Base-by-base conservation (phyloP, 2,888 invertebrate species). In the Tenthredo mesomela region DNA sequence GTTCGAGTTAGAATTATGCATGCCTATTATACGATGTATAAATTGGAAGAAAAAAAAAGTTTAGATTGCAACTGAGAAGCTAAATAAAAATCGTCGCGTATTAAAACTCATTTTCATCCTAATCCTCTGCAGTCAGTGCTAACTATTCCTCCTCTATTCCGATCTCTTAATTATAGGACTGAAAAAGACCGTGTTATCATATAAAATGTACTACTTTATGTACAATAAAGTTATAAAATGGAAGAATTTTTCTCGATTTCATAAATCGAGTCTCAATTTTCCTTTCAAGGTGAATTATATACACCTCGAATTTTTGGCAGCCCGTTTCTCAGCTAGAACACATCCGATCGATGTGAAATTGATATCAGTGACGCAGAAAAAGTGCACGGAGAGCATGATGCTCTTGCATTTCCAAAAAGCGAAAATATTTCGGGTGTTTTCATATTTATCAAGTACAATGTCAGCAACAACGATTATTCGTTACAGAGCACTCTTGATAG, bases 1-100 rank as follows among this genome's bases (percentile, higher is more conserved):
- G 95, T 89, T 95, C 95, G 40, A 94, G 94, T 88, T 95, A 92
- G 54, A 43, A 43, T 40, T 33, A 33, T 6, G 33, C 18, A 67
- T 33, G 29, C 15, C 18, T 33, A 10, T 15, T 33, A 10, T 33
- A 67, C 15, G 5, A 15, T 67, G 67, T 67, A 33, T 2, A 18
- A 33, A 33, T 33, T 67, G 67, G 18, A 25, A 67, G 33, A 33
- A 67, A 15, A 29, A 33, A 7, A 67, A 18, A 15, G 15, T 25
- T 67, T 6, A 18, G 18, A 33, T 65, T 21, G 15, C 15, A 15
- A 15, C 18, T 12, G 18, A 67, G 33, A 33, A 18, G 67, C 33
- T 18, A 5, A 67, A 67, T 67, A 33, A 33, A 15, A 29, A 67
- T 25, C 61, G 25, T 61, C 25, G 61, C 12, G 25, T 25, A 25